Conservation (phyloP, 2,113 vertebrate species). For the Hymenochirus boettgeri region DNA sequence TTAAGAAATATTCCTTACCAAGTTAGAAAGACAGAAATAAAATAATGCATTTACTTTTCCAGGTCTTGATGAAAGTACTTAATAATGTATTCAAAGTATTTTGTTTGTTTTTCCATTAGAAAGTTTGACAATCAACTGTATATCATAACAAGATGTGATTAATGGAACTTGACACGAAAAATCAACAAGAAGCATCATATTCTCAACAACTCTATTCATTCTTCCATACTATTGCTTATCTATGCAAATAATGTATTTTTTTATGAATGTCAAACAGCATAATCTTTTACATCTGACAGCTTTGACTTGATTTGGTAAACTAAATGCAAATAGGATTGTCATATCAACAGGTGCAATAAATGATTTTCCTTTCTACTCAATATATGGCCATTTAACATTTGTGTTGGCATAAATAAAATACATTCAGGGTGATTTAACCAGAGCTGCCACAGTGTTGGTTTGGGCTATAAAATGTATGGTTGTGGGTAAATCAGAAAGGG, state of each 20-base stretch:
- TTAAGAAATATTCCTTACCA: background rate
- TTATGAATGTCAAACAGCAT: conserved; percentile 9
- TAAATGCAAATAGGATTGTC: background rate
- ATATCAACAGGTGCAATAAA: background rate
- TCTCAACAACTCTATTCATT: background rate
- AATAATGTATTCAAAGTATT: background rate
- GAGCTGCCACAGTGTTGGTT: no score
- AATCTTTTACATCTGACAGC: conserved; percentile 2
- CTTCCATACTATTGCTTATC: background rate
- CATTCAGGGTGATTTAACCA: background rate
- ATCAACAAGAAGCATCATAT: conserved; percentile 6
- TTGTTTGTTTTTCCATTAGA: background rate
- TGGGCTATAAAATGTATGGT: no score
- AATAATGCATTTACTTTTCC: conserved; percentile 2
- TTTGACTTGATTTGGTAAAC: conserved; percentile 1
- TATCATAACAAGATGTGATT: conserved; percentile 14
- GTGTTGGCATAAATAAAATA: background rate
- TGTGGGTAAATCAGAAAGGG: no score
- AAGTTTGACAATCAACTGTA: conserved; percentile 17
- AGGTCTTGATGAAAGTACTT: background rate
- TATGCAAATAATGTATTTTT: conserved; percentile 3
- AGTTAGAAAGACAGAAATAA: no score
- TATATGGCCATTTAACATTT: background rate
- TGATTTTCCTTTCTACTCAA: background rate
- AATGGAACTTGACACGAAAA: conserved; percentile 15